A percentile compares a stretch with the other conserved stretches of the same genome.
These are phyloP conservation scores for Tokudaia muenninki DNA, from an alignment of 2,797 vertebrate species.

Conservation along the genomic window DNA sequence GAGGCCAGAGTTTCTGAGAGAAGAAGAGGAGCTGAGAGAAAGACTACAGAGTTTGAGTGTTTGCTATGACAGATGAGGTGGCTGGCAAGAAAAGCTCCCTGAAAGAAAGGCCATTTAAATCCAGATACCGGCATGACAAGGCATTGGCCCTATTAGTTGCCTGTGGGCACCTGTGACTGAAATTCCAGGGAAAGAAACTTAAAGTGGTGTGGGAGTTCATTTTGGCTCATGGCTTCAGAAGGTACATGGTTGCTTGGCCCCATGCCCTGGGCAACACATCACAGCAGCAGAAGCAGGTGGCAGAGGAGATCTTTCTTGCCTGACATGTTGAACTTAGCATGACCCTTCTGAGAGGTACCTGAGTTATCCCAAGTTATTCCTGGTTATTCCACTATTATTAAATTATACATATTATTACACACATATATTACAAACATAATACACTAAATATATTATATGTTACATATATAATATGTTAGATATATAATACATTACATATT, in stretches of 20 bases:
- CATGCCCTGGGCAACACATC: not conserved
- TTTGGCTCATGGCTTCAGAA: not conserved
- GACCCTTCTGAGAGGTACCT: not conserved
- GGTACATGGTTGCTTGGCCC: not conserved
- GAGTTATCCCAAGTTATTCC: slow-evolving; percentile 9
- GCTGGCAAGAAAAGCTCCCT: not conserved
- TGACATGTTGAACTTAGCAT: not conserved
- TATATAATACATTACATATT: not conserved
- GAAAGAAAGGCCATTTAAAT: not conserved
- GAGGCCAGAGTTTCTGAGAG: not conserved
- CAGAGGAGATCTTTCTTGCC: not conserved
- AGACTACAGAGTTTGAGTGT: not conserved
- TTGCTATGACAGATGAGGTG: not conserved
- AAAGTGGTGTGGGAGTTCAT: not conserved
- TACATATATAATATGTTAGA: not conserved
- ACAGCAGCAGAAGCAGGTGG: not conserved
- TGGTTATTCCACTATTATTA: not conserved
- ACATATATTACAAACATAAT: not conserved
- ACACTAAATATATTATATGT: not conserved
- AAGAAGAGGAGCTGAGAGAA: not conserved
- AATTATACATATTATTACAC: not conserved
- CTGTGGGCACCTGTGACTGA: not conserved
- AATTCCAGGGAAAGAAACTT: not conserved
- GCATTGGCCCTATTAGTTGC: not conserved
- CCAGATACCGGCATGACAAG: not conserved